Percentiles rank a stretch among this genome's conserved stretches.
These are phyloP conservation scores for Diachasmimorpha longicaudata DNA, from an alignment of 1,140 invertebrate species.

Conservation along the genomic window DNA sequence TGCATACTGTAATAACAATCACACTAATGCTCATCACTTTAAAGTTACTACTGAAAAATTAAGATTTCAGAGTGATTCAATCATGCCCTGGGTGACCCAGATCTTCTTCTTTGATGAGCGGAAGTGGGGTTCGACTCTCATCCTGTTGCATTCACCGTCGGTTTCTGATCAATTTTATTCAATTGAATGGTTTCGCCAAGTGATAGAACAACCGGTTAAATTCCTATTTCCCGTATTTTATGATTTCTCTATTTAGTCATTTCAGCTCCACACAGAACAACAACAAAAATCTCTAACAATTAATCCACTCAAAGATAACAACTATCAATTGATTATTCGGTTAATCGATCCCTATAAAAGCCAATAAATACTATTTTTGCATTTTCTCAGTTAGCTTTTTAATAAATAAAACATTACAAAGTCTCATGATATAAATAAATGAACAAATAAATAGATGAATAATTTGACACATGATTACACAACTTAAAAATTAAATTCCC, in stretches of 20 bases:
- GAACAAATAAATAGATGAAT: conserved; percentile 9
- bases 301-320: too few species aligned
- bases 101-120: conserved; percentile 23
- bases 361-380: too few species aligned
- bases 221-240: too few species aligned
- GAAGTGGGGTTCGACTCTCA: conserved; percentile 20
- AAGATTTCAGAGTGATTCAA: neutral
- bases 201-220: too few species aligned
- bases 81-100: conserved; percentile 24
- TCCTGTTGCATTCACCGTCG: neutral
- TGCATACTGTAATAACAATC: neutral
- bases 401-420: neutral
- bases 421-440: neutral
- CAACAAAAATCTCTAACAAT: too few species aligned
- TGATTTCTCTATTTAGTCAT: too few species aligned
- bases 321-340: too few species aligned
- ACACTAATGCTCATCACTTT: neutral
- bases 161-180: neutral
- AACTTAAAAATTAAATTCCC: neutral
- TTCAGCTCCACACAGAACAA: too few species aligned
- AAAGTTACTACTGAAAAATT: neutral
- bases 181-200: neutral
- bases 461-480: neutral
- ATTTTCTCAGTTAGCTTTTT: conserved; percentile 26
- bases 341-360: too few species aligned